A percentile compares a stretch with the other conserved stretches of the same genome.
These are phyloP conservation scores for Toxonevra muliebris DNA, from an alignment of 2,888 invertebrate genomes.

Conservation along the genomic window DNA sequence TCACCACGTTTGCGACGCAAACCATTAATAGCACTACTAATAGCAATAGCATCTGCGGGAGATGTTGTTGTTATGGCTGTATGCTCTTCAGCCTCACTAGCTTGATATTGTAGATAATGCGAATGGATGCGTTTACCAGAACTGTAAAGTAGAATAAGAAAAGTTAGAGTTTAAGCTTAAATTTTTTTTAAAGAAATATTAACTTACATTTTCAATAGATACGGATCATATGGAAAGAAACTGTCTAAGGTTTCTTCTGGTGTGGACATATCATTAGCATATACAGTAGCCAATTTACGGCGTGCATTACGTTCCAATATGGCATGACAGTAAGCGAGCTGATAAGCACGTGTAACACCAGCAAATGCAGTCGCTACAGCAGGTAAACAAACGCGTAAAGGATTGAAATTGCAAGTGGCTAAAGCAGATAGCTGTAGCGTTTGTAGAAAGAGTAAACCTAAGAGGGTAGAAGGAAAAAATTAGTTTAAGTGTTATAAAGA, in stretches of 20 bases:
- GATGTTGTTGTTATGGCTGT: conserved; percentile 15
- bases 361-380: conserved; percentile 84
- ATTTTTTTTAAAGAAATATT: conserved; percentile 64
- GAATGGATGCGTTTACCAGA: conserved; percentile 65
- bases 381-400: conserved; percentile 81
- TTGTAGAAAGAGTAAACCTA: conserved; percentile 82
- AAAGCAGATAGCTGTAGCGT: conserved; percentile 85
- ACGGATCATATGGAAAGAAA: conserved; percentile 94
- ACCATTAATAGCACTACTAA: background rate
- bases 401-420: conserved; percentile 87
- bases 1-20: conserved; percentile 55
- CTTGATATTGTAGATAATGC: conserved; percentile 67
- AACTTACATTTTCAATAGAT: conserved; percentile 70
- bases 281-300: conserved; percentile 69
- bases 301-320: conserved; percentile 86
- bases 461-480: conserved; percentile 59
- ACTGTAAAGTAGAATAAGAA: conserved; percentile 42
- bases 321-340: conserved; percentile 91
- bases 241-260: conserved; percentile 67
- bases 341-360: conserved; percentile 82
- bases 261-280: conserved; percentile 68
- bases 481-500: conserved; percentile 24
- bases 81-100: conserved; percentile 56
- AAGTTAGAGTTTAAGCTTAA: background rate
- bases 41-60: background rate